Conservation (phyloP, 2,113 vertebrate genomes). For the Sciurus niger region DNA sequence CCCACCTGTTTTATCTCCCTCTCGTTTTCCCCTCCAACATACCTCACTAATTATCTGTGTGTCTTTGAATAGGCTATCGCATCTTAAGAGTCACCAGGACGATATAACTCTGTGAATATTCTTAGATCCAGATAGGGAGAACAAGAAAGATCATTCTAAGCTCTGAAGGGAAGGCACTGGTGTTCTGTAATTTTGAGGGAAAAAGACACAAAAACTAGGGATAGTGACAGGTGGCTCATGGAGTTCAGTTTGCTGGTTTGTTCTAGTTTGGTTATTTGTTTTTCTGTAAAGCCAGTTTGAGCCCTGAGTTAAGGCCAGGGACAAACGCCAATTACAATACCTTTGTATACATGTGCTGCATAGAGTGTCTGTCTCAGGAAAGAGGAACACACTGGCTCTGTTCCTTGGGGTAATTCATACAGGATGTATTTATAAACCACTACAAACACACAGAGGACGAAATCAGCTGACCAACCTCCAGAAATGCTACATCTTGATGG, state of each 20-base stretch:
- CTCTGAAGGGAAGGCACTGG: neutral
- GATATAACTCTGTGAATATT: neutral
- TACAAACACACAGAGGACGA: neutral
- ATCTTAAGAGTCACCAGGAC: neutral
- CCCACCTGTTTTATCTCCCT: no score
- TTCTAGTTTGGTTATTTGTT: neutral
- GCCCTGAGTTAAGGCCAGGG: neutral
- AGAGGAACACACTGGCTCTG: neutral
- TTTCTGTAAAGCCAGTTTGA: neutral
- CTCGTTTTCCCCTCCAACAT: no score
- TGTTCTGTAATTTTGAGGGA: neutral
- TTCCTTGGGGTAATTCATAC: neutral
- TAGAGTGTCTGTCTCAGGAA: neutral
- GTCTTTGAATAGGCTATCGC: neutral
- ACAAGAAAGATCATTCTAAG: neutral
- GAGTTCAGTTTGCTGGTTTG: neutral
- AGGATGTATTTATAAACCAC: neutral
- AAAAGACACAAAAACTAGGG: neutral
- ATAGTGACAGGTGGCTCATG: neutral
- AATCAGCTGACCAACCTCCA: neutral
- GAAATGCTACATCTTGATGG: neutral
- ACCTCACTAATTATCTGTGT: constrained; percentile 8
- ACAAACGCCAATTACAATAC: neutral
- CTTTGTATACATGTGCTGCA: no score
- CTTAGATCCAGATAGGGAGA: neutral